Evolutionary conservation across 2,888 invertebrate species (phyloP).

Genomic region (Emmelina monodactyla): DNA sequence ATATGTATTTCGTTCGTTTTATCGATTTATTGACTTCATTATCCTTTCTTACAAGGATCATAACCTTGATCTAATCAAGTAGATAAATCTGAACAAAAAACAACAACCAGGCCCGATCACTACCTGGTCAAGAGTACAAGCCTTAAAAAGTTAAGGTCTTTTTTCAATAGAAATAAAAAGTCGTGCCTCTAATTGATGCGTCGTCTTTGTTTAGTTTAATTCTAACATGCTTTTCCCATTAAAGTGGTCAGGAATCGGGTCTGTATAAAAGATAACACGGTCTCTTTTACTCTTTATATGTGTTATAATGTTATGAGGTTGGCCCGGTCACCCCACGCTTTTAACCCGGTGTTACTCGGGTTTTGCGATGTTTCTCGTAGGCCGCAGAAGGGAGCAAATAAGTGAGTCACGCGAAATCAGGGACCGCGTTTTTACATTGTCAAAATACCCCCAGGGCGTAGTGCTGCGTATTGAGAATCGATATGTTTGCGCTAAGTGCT

Average conservation of each 20-base stretch:
- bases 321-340: slow-evolving; percentile 31
- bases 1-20: slow-evolving; percentile 12
- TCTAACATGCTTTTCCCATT: slow-evolving; percentile 68
- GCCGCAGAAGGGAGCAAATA: slow-evolving; percentile 44
- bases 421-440: slow-evolving; percentile 56
- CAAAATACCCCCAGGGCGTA: slow-evolving; percentile 48
- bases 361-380: slow-evolving; percentile 28
- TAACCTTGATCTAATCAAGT: slow-evolving; percentile 62
- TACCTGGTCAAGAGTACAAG: slow-evolving; percentile 50
- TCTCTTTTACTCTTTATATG: slow-evolving; percentile 62
- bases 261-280: slow-evolving; percentile 56
- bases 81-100: slow-evolving; percentile 54
- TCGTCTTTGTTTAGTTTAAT: slow-evolving; percentile 68
- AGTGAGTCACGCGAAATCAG: slow-evolving; percentile 42
- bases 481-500: slow-evolving; percentile 62
- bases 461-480: slow-evolving; percentile 49
- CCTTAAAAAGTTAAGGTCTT: slow-evolving; percentile 57
- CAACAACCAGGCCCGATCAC: slow-evolving; percentile 42
- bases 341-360: slow-evolving; percentile 52
- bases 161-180: slow-evolving; percentile 45
- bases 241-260: slow-evolving; percentile 63
- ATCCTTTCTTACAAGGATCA: slow-evolving; percentile 55
- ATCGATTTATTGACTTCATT: slow-evolving; percentile 53
- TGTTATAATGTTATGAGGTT: slow-evolving; percentile 60
- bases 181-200: slow-evolving; percentile 64